Evolutionary conservation across 2,888 invertebrate species (phyloP).

Genomic region (Marasmarcha lunaedactyla): DNA sequence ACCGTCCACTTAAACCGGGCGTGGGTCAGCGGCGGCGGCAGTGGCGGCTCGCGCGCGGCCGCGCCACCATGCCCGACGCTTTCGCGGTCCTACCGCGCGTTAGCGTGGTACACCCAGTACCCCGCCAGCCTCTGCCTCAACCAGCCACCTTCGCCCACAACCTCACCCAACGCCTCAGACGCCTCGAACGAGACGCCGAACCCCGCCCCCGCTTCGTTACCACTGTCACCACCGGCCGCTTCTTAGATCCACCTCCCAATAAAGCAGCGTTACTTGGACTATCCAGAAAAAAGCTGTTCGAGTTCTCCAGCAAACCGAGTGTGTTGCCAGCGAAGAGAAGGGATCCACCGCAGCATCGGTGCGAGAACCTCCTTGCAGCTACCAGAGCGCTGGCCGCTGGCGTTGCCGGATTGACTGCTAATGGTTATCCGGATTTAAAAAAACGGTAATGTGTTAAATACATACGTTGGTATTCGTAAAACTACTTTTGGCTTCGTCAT

Average conservation of each 20-base stretch:
- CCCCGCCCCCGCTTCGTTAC: conserved; percentile 76
- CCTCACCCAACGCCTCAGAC: conserved; percentile 20
- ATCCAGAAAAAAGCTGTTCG: conserved; percentile 37
- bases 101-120: conserved; percentile 2
- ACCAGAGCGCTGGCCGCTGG: conserved; percentile 31
- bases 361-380: conserved; percentile 1
- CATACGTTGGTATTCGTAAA: too few relatives aligned
- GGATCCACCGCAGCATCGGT: conserved; percentile 3
- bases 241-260: conserved; percentile 82
- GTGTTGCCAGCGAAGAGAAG: conserved; percentile 14
- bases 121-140: conserved; percentile 12
- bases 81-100: conserved; percentile 5
- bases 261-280: conserved; percentile 75
- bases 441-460: too few relatives aligned
- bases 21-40: conserved; percentile 8
- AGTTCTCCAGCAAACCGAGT: conserved; percentile 70
- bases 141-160: conserved; percentile 17
- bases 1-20: conserved; percentile 5
- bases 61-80: conserved; percentile 1
- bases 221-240: conserved; percentile 83
- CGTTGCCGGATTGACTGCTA: conserved; percentile 26
- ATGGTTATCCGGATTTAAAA: too few relatives aligned
- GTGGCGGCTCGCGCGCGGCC: background rate
- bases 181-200: conserved; percentile 47
- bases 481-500: too few relatives aligned